Evolutionary conservation across 2,797 vertebrate genomes (phyloP), one percentile per base, ranked within the genome.

Genomic region (Trichosurus vulpecula): DNA sequence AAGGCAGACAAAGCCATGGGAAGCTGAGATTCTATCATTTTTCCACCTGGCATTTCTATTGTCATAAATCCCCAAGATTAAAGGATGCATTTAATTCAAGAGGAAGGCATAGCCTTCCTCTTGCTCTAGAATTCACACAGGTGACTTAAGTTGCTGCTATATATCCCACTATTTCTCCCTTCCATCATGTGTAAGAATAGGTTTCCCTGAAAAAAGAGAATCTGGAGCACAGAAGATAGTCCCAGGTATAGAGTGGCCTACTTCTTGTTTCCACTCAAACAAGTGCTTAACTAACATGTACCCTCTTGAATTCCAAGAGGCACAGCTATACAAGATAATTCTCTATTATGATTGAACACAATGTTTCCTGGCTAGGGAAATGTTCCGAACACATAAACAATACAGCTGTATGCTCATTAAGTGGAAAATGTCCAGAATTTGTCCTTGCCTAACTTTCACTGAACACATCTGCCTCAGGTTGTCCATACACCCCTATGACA

Each of bases 51-150:
- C 5, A 95, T 95, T 29, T 56, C 57, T 51, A 91, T 93, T 95
- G 89, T 61, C 92, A 55, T n/a, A 96, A 94, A 94, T 90, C 66
- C 90, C 91, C 74, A 47, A 22, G 9, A 95, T 61, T 29, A 22
- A 91, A 97, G 14, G 6, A 87, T 87, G 9, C 22, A 87, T 47
- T 47, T 87, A 87, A 87, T 87, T 87, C 41, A 87, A 51, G 74
- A 41, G 25, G 41, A 30, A 91, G 25, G 25, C 51, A 93, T 4
- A 52, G 41, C 22, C 41, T 87, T 52, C 0, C 52, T 52, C 95
- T 53, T 30, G 1, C 53, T 97, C 90, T 41, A 93, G 94, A 96
- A 90, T 58, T 93, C 55, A 92, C 91, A 92, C 41, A 92, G 13
- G 14, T 47, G n/a, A 12, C n/a, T 58, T 30, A 57, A 81, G 30